Conservation (phyloP, 2,113 vertebrate species). For the Indicator indicator region DNA sequence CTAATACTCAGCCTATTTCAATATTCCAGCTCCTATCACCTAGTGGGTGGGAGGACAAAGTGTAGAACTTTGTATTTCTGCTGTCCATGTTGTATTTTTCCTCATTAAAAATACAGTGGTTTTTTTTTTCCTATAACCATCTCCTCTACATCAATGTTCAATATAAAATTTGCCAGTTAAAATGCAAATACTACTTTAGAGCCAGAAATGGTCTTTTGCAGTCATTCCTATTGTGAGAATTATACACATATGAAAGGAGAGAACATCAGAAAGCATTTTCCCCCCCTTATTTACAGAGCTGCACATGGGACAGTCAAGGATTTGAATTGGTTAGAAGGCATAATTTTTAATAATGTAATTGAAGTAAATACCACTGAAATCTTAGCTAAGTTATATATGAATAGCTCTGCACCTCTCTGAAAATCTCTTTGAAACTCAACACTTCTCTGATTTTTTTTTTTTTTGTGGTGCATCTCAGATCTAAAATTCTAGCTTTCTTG, state of each 20-base stretch:
- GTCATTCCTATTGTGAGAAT: neutral
- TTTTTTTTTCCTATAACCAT: neutral
- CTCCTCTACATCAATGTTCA: neutral
- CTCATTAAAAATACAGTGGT: neutral
- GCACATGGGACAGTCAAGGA: neutral
- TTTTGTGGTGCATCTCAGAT: neutral
- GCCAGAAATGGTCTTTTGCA: neutral
- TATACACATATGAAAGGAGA: neutral
- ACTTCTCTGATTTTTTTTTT: neutral
- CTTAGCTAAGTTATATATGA: neutral
- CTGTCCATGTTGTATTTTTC: neutral
- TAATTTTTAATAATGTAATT: neutral
- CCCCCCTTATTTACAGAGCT: no score
- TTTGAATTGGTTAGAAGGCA: neutral
- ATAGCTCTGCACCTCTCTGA: neutral
- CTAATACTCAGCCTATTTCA: neutral
- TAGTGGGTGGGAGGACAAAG: neutral
- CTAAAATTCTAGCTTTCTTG: neutral
- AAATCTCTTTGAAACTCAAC: slow-evolving; percentile 20
- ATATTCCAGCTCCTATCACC: neutral
- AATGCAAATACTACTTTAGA: neutral
- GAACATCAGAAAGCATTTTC: neutral
- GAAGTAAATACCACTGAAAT: neutral
- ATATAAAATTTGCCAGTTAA: neutral
- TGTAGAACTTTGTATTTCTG: neutral